A percentile compares a stretch with the other conserved stretches of the same genome.
These are phyloP conservation scores for Caenorhabditis remanei DNA, from an alignment of 1,140 invertebrate species.

Conservation along the genomic window DNA sequence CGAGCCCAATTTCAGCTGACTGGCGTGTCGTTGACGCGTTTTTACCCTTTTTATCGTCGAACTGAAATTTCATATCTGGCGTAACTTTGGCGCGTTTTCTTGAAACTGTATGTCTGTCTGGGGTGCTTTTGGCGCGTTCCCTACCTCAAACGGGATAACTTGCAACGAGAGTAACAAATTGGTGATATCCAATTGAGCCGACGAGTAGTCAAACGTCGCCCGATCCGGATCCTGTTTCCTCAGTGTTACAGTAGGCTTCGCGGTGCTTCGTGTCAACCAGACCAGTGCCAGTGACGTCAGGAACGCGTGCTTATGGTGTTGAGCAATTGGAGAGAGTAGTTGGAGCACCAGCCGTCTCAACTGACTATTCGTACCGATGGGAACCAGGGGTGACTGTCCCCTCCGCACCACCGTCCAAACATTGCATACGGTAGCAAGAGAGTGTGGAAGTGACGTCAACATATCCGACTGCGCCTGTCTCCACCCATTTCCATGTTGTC, in stretches of 20 bases:
- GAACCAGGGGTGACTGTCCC: constrained; percentile 1
- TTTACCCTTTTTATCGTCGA: too few species aligned
- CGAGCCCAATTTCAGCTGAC: too few species aligned
- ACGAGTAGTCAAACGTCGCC: constrained; percentile 71
- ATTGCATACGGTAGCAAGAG: constrained; percentile 85
- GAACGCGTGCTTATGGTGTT: constrained; percentile 87
- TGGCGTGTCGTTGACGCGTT: too few species aligned
- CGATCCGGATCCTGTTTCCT: constrained; percentile 67
- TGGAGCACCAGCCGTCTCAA: constrained; percentile 87
- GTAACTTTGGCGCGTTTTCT: too few species aligned
- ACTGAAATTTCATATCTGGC: too few species aligned
- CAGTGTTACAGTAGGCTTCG: constrained; percentile 38
- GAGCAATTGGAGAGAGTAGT: constrained; percentile 88
- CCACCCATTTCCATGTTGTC: constrained; percentile 78
- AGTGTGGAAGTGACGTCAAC: constrained; percentile 86
- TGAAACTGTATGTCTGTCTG: too few species aligned
- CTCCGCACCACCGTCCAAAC: constrained; percentile 85
- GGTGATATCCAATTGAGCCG: constrained; percentile 71
- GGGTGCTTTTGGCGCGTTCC: too few species aligned
- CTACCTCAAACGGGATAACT: constrained; percentile 85
- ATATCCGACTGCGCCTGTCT: constrained; percentile 84
- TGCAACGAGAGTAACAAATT: constrained; percentile 81
- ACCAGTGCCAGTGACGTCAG: constrained; percentile 88
- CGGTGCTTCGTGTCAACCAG: constrained; percentile 83
- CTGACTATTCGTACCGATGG: constrained; percentile 75